Evolutionary conservation across 1,140 invertebrate species (phyloP).

Genomic region (Drosophila watanabei): DNA sequence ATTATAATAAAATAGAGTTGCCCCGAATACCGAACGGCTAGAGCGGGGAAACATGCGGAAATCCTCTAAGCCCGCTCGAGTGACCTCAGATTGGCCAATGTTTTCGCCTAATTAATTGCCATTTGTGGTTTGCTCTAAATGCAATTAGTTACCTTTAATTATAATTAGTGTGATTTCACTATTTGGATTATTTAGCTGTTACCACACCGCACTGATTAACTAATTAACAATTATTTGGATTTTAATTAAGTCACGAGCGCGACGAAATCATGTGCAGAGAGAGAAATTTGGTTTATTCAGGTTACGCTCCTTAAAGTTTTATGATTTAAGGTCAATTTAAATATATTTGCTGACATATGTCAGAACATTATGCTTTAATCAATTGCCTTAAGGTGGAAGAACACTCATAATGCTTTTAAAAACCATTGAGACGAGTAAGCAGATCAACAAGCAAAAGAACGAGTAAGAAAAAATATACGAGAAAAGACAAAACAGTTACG

Average conservation of each 20-base stretch:
- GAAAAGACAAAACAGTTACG: not conserved
- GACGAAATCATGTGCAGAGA: not conserved
- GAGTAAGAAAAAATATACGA: too few relatives aligned
- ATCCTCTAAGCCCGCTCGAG: slow-evolving; percentile 5
- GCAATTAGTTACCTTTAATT: slow-evolving; percentile 74
- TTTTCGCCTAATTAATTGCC: slow-evolving; percentile 70
- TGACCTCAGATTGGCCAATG: slow-evolving; percentile 51
- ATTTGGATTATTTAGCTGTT: slow-evolving; percentile 52
- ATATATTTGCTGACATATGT: not conserved
- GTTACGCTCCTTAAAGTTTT: too few relatives aligned
- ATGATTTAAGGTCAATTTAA: not conserved
- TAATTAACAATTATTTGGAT: slow-evolving; percentile 54
- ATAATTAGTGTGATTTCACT: slow-evolving; percentile 71
- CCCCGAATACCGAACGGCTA: not conserved
- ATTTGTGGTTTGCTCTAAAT: slow-evolving; percentile 62
- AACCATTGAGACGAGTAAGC: too few relatives aligned
- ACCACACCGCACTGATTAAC: slow-evolving; percentile 54
- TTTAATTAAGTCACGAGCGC: slow-evolving; percentile 37
- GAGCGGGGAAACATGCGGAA: slow-evolving; percentile 2
- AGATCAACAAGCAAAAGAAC: too few relatives aligned
- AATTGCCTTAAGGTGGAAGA: not conserved
- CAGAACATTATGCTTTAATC: not conserved
- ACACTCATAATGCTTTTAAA: too few relatives aligned
- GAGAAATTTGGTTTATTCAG: not conserved
- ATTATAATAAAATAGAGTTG: slow-evolving; percentile 80